Base-by-base conservation (phyloP, 2,888 invertebrate genomes). In the Subacronicta megacephala region DNA sequence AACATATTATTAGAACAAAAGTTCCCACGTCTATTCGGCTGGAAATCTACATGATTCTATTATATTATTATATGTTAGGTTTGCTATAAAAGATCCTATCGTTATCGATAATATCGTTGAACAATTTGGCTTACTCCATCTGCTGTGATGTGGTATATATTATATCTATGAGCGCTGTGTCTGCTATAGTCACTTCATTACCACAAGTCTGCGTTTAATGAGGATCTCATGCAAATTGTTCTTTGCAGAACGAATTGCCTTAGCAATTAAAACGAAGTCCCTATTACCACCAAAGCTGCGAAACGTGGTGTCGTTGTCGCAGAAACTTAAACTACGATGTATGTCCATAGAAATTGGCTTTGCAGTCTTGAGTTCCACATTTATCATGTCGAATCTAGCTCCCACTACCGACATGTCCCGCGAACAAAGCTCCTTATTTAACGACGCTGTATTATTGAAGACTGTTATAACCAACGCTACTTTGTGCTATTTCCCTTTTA, bases 361-460 rank as follows among this genome's bases (percentile, higher is more conserved):
- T 71, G 73, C 72, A 69, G 63, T 58, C 65, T 57, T 62, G 69
- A 62, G 55, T 47, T 70, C 59, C 52, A 72, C 66, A 75, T 80
- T 75, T 75, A 77, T 77, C 74, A 75, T 61, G 66, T 57, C 47
- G 63, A 72, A 73, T 68, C 69, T 70, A 72, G 69, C 67, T 33
- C 35, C 44, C 54, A 49, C 36, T 40, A 31, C 46, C 61, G 65
- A 60, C 71, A 65, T 67, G 67, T 64, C 43, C 59, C 59, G 62
- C 52, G 63, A 76, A 76, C 74, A 77, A 77, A 75, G 75, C 73
- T 62, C 62, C 67, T 71, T 70, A 75, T 77, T 77, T 72, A 77
- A 66, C 69, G 65, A 71, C 55, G 58, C 64, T 62, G 60, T 77
- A 68, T 73, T 77, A 75, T 75, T 76, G 72, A 68, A 55, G 62